Conservation (phyloP, 2,797 vertebrate genomes). For the Thripadectes ignobilis region DNA sequence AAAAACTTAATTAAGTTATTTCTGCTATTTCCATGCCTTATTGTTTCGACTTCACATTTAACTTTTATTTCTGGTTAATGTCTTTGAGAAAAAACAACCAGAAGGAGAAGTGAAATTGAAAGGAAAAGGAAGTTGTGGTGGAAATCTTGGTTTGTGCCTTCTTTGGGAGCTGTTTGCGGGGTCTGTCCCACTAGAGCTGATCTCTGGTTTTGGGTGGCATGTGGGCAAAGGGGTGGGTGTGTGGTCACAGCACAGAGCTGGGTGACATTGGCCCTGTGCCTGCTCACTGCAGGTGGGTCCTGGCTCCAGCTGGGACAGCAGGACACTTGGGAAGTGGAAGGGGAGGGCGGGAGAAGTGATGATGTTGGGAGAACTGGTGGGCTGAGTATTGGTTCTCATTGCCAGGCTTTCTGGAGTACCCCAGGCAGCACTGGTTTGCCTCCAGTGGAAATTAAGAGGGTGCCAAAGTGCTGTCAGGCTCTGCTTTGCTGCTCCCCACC, state of each 20-base stretch:
- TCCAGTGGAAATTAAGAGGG: fast-evolving
- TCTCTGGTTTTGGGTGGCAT: neutral
- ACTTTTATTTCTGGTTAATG: conserved; percentile 77
- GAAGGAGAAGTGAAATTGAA: neutral
- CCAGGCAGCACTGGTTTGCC: too few relatives aligned
- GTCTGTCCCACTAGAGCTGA: fast-evolving
- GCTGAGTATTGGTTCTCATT: neutral
- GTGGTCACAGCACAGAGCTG: neutral
- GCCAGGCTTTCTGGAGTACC: neutral
- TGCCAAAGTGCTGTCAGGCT: neutral
- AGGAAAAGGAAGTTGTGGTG: neutral
- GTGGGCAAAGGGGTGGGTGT: fast-evolving
- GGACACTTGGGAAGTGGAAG: neutral
- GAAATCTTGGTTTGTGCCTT: neutral
- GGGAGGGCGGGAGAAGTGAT: neutral
- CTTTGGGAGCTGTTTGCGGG: neutral
- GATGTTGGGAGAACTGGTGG: too few relatives aligned
- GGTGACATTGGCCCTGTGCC: neutral
- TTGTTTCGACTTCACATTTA: conserved; percentile 80
- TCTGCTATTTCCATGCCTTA: conserved; percentile 80
- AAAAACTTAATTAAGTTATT: conserved; percentile 87
- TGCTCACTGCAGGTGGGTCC: fast-evolving
- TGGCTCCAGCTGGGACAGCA: neutral
- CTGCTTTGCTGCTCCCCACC: fast-evolving
- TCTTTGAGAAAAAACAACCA: neutral